phyloP scores from a whole-genome alignment of 1,140 invertebrate genomes.

The Babylonia areolata region DNA sequence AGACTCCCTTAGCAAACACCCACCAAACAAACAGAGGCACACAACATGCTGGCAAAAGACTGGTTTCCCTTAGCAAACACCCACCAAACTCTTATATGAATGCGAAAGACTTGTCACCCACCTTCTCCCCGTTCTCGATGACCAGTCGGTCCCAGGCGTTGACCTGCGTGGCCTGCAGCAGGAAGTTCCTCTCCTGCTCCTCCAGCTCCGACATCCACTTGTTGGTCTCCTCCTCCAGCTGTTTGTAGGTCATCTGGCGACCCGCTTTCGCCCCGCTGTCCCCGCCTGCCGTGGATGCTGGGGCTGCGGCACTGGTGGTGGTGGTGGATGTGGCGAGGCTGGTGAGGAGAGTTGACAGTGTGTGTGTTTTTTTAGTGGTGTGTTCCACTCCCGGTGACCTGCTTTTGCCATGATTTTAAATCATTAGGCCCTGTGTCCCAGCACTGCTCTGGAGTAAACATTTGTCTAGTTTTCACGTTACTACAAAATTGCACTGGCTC shows the following conservation, averaged over 20 bases:
- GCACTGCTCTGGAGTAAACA: too few species aligned
- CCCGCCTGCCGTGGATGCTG: conserved; percentile 6
- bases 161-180: conserved; percentile 94
- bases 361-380: too few species aligned
- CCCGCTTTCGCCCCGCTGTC: conserved; percentile 23
- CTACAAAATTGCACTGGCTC: too few species aligned
- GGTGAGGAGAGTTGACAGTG: too few species aligned
- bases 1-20: too few species aligned
- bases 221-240: conserved; percentile 94
- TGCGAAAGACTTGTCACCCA: too few species aligned
- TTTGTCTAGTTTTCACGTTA: too few species aligned
- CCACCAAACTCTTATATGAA: too few species aligned
- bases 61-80: too few species aligned
- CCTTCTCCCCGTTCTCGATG: conserved; percentile 93
- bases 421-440: too few species aligned
- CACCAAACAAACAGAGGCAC: background rate
- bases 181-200: conserved; percentile 94
- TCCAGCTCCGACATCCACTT: conserved; percentile 96
- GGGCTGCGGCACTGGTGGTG: background rate
- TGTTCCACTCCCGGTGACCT: too few species aligned
- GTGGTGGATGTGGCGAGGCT: background rate
- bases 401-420: too few species aligned
- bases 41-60: background rate
- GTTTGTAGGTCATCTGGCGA: conserved; percentile 85
- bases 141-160: conserved; percentile 95